These are phyloP conservation scores for Eleutherodactylus coqui DNA, from an alignment of 2,797 vertebrate genomes.

Conservation along the genomic window DNA sequence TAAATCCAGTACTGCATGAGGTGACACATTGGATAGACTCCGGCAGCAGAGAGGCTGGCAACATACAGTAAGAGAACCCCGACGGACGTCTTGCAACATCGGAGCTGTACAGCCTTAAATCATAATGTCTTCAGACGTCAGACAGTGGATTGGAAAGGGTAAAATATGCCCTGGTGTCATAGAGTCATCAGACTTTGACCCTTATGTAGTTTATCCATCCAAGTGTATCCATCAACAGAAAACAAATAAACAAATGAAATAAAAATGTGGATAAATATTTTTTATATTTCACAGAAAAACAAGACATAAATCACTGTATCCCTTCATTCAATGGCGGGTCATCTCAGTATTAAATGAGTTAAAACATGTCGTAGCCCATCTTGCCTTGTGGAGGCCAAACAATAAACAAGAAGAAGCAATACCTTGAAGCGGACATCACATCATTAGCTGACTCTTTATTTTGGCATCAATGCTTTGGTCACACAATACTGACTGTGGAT, in stretches of 20 bases:
- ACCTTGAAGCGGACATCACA: slow-evolving; percentile 76
- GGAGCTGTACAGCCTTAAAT: too few species aligned
- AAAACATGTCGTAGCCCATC: slow-evolving; percentile 19
- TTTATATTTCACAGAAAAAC: slow-evolving; percentile 53
- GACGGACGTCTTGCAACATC: too few species aligned
- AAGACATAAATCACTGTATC: slow-evolving; percentile 40
- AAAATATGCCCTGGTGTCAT: not conserved
- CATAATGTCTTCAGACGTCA: too few species aligned
- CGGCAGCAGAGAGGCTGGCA: too few species aligned
- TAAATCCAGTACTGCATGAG: too few species aligned
- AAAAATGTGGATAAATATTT: slow-evolving; percentile 33
- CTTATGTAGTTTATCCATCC: not conserved
- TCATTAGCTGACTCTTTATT: slow-evolving; percentile 81
- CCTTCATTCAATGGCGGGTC: slow-evolving; percentile 45
- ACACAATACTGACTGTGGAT: slow-evolving; percentile 94
- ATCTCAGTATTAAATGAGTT: slow-evolving; percentile 24
- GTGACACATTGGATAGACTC: too few species aligned
- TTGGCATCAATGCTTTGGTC: slow-evolving; percentile 99
- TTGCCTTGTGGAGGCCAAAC: slow-evolving; percentile 46
- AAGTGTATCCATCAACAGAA: not conserved
- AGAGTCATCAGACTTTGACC: not conserved
- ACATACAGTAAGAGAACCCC: too few species aligned
- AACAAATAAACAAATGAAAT: slow-evolving; percentile 24
- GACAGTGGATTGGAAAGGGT: too few species aligned
- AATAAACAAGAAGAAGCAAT: slow-evolving; percentile 69